Evolutionary conservation across 2,888 invertebrate genomes (phyloP).

Genomic region (Clusia tigrina): DNA sequence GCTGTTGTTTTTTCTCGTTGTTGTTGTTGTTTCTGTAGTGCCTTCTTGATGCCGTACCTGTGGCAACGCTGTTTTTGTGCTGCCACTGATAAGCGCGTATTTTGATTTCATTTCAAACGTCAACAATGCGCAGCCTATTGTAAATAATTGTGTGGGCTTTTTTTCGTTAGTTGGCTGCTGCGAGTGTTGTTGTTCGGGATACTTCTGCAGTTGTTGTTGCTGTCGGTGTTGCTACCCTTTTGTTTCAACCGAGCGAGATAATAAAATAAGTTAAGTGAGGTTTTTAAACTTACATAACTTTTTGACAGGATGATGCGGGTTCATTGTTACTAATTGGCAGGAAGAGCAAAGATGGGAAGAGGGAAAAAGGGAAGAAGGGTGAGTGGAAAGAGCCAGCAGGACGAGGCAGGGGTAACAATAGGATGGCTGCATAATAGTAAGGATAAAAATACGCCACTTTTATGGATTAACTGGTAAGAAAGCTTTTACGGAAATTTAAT

Average conservation of each 20-base stretch:
- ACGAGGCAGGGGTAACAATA: no score
- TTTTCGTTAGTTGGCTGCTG: not conserved
- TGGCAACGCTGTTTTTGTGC: not conserved
- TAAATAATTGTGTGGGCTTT: not conserved
- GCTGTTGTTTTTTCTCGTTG: no score
- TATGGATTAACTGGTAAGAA: no score
- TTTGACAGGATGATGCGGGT: constrained; percentile 53
- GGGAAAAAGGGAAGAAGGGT: no score
- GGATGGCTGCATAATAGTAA: no score
- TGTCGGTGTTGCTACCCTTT: not conserved
- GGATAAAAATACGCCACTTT: no score
- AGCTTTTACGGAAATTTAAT: no score
- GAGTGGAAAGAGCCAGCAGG: no score
- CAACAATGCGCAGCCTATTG: not conserved
- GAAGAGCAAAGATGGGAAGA: not conserved
- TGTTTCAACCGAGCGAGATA: constrained; percentile 39
- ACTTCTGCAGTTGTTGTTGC: constrained; percentile 8
- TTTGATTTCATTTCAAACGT: not conserved
- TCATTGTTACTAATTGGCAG: constrained; percentile 30
- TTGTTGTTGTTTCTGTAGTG: no score
- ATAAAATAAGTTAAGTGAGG: constrained; percentile 50
- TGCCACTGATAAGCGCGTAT: no score
- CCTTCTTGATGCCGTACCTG: no score
- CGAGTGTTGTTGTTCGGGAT: not conserved
- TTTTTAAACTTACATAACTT: constrained; percentile 52